These are phyloP conservation scores for Xestia sexstrigata DNA, from an alignment of 2,888 invertebrate genomes.

Conservation along the genomic window DNA sequence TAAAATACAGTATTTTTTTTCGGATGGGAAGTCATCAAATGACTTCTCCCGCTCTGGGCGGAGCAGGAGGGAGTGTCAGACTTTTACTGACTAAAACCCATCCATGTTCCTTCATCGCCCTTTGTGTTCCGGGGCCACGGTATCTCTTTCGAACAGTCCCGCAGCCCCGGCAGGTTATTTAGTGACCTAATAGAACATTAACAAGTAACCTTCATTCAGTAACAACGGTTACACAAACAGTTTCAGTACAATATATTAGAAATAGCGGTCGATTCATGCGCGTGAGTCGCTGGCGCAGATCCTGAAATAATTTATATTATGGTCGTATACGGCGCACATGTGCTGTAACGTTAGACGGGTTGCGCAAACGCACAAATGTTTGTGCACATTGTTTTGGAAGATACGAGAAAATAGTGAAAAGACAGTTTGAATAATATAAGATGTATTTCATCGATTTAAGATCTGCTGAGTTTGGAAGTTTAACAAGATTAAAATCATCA, in stretches of 20 bases:
- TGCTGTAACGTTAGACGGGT: constrained; percentile 73
- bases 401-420: constrained; percentile 31
- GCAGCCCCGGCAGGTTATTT: no score
- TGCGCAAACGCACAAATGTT: constrained; percentile 65
- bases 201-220: constrained; percentile 16
- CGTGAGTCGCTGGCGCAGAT: constrained; percentile 61
- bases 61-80: no score
- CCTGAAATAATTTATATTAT: constrained; percentile 78
- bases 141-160: no score
- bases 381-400: constrained; percentile 54
- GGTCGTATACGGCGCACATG: constrained; percentile 70
- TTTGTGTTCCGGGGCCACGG: no score
- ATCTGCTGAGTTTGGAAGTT: no score
- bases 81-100: no score
- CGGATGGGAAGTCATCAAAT: no score
- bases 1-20: no score
- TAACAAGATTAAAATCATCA: no score
- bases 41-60: no score
- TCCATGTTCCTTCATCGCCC: no score
- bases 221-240: constrained; percentile 7
- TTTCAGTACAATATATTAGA: constrained; percentile 46
- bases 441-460: no score
- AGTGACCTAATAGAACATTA: neutral
- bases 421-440: neutral
- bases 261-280: constrained; percentile 60